A percentile compares a stretch with the other conserved stretches of the same genome.
These are phyloP conservation scores for Ceratina japonica DNA, from an alignment of 1,140 invertebrate species.

Conservation along the genomic window DNA sequence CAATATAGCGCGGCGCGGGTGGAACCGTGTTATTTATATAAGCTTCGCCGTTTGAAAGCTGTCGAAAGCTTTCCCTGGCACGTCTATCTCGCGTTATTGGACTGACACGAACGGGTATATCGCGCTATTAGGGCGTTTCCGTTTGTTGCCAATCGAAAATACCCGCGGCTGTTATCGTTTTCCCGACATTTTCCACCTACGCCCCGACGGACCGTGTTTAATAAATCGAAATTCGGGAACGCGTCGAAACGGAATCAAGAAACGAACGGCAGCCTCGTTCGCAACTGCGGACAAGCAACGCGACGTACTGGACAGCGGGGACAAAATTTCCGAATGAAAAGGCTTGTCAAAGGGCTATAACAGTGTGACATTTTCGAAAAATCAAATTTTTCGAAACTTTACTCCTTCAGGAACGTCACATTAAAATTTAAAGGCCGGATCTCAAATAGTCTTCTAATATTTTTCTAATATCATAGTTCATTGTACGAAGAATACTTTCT, in stretches of 20 bases:
- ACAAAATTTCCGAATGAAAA: background rate
- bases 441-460: too few species aligned
- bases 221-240: slow-evolving; percentile 7
- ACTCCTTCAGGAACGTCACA: too few species aligned
- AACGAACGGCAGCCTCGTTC: background rate
- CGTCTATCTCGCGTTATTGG: slow-evolving; percentile 23
- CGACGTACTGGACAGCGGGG: background rate
- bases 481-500: too few species aligned
- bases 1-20: too few species aligned
- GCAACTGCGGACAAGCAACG: too few species aligned
- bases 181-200: background rate
- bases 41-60: slow-evolving; percentile 1
- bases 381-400: too few species aligned
- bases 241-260: too few species aligned
- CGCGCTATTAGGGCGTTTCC: slow-evolving; percentile 22
- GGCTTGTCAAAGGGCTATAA: too few species aligned
- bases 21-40: slow-evolving; percentile 24
- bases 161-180: background rate
- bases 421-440: too few species aligned
- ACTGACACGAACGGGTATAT: slow-evolving; percentile 3
- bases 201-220: background rate
- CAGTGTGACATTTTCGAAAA: too few species aligned
- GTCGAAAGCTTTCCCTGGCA: slow-evolving; percentile 18
- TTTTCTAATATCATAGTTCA: too few species aligned
- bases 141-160: slow-evolving; percentile 17